phyloP scores from a whole-genome alignment of 2,797 vertebrate genomes.

The Nyctibius grandis region DNA sequence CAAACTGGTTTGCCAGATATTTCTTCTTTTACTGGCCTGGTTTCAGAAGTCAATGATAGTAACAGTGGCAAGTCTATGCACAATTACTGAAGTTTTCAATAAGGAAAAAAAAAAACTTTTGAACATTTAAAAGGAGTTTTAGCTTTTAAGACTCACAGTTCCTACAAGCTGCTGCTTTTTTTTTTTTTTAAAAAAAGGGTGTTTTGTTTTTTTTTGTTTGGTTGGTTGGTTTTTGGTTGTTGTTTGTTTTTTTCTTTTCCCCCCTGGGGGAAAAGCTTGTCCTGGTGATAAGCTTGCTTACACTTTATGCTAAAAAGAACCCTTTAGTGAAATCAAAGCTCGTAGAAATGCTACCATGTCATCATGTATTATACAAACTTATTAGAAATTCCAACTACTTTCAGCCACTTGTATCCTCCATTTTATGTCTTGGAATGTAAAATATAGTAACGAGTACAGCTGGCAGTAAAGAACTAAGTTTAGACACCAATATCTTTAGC shows the following conservation, averaged over 20 bases:
- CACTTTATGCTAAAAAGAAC: not conserved
- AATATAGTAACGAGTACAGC: not conserved
- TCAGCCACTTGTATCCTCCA: not conserved
- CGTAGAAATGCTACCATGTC: not conserved
- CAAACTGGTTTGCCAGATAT: not conserved
- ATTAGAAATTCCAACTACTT: not conserved
- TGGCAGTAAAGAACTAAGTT: not conserved
- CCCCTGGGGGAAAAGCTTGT: fast-evolving
- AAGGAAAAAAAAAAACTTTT: not conserved
- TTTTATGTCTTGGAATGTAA: not conserved
- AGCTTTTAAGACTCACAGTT: not conserved
- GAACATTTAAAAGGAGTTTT: not conserved
- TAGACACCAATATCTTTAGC: not conserved
- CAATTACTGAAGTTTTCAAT: not conserved
- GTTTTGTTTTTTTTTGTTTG: fast-evolving
- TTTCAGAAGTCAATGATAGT: not conserved
- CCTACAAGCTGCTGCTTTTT: too few relatives aligned
- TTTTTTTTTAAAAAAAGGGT: too few relatives aligned
- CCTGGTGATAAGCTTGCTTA: not conserved
- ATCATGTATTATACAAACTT: not conserved
- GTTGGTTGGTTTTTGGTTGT: fast-evolving
- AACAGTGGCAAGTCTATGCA: not conserved
- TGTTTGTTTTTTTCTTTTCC: fast-evolving
- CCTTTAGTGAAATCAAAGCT: not conserved
- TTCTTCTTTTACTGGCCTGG: not conserved